Evolutionary conservation across 2,888 invertebrate species (phyloP), one percentile per base, ranked within the genome.

Genomic region (Penaeus monodon): DNA sequence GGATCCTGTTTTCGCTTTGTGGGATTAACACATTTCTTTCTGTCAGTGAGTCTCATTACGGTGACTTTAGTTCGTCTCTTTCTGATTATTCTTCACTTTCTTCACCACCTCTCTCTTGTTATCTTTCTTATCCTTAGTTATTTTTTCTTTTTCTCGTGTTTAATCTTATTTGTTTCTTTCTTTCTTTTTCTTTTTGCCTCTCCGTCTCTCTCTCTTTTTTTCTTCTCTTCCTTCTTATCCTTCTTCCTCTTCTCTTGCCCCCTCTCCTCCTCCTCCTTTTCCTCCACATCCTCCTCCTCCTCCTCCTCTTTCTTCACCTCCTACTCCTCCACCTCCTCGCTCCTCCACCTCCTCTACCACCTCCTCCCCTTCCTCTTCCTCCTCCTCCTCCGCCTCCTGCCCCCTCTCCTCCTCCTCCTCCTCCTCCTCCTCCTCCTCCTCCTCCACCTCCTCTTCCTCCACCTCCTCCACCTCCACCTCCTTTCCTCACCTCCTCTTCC

Each of bases 381-480:
- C 20, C 14, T 33, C 49, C 78, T 49, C 44, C 27, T 64, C 49
- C 84, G 57, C 84, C 68, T 68, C 49, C 33, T 63, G n/a, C 44
- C 17, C 24, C 79, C 70, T 27, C 29, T 66, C 68, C 66, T 70
- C 70, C 73, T 38, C 38, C 57, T 57, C 49, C 49, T 70, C 49
- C 49, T 76, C 76, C 64, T 64, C 29, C 22, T 64, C 33, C 22
- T 57, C 70, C 24, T 57, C 76, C n/a, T 38, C 29, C 57, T 81
- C 81, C 33, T 64, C 66, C 68, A 68, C 68, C 38, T 64, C 64
- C 27, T 68, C 49, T 66, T 68, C n/a, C 44, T 68, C 49, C 66
- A n/a, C 57, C 33, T 82, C 82, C 57, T 57, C 66, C 81, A 68
- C 68, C 44, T 68, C 44, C 81, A 68, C 68, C 66, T 73, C 27